phyloP scores from a whole-genome alignment of 2,797 vertebrate species.

The Sebastes trivittatus region DNA sequence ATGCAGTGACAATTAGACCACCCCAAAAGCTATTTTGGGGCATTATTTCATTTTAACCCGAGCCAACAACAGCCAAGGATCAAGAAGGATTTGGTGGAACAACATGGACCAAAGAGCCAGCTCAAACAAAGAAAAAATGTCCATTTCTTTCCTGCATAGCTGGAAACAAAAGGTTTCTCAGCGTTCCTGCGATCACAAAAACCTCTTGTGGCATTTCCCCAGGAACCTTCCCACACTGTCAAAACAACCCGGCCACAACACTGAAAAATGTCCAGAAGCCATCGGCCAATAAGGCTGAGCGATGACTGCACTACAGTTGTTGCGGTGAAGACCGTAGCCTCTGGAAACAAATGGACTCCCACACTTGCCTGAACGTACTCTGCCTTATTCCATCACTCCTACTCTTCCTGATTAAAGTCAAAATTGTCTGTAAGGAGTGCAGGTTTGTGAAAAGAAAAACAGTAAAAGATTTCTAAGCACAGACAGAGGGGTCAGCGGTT shows the following conservation, averaged over 20 bases:
- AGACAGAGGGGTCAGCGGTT: slow-evolving; percentile 35
- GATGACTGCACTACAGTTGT: slow-evolving; percentile 1
- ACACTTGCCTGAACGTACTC: slow-evolving; percentile 17
- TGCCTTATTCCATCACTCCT: slow-evolving; percentile 4
- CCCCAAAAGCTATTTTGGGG: slow-evolving; percentile 15
- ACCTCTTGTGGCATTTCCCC: slow-evolving; percentile 63
- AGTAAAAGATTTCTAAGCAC: slow-evolving; percentile 1
- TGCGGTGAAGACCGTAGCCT: slow-evolving; percentile 4
- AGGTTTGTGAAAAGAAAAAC: background rate
- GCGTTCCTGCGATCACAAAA: slow-evolving; percentile 33
- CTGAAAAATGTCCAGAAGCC: slow-evolving; percentile 33
- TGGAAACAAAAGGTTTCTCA: slow-evolving; percentile 62
- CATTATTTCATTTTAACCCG: slow-evolving; percentile 21
- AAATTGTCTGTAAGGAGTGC: background rate
- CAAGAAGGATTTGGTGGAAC: slow-evolving; percentile 42
- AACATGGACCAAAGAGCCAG: slow-evolving; percentile 26
- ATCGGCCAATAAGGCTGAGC: slow-evolving; percentile 6
- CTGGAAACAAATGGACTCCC: slow-evolving; percentile 35
- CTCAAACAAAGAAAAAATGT: slow-evolving; percentile 44
- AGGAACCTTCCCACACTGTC: slow-evolving; percentile 67
- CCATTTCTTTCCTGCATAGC: slow-evolving; percentile 23
- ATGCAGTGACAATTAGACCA: slow-evolving; percentile 7
- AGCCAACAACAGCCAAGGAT: slow-evolving; percentile 36
- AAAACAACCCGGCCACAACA: slow-evolving; percentile 52
- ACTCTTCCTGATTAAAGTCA: slow-evolving; percentile 3